Conservation (phyloP, 1,140 invertebrate genomes). For the Plectrocnemia conspersa region DNA sequence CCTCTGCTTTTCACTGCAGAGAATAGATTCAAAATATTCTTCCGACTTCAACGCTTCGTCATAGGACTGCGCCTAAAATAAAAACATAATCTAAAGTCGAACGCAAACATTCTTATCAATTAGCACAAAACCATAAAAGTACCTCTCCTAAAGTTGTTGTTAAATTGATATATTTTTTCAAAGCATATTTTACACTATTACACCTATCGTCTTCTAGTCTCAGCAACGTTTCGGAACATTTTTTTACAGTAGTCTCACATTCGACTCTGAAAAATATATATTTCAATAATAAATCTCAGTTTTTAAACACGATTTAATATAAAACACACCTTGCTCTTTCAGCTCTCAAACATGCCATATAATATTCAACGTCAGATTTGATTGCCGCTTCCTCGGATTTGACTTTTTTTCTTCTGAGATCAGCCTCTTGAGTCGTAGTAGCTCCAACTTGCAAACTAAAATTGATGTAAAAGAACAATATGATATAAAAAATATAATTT, state of each 20-base stretch:
- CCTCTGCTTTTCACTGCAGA: conserved; percentile 59
- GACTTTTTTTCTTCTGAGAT: conserved; percentile 81
- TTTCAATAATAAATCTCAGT: conserved; percentile 2
- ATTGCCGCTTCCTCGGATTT: conserved; percentile 87
- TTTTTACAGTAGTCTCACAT: conserved; percentile 84
- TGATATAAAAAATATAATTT: conserved; percentile 50
- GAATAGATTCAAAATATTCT: conserved; percentile 16
- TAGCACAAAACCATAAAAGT: conserved; percentile 2
- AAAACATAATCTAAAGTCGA: conserved; percentile 1
- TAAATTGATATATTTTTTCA: conserved; percentile 22
- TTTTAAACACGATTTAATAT: not conserved
- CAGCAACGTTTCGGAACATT: conserved; percentile 73
- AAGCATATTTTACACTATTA: conserved; percentile 62
- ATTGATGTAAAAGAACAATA: conserved; percentile 32
- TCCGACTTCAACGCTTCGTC: conserved; percentile 25
- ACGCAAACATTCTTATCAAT: not conserved
- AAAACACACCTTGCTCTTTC: conserved; percentile 69
- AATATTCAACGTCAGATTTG: conserved; percentile 90
- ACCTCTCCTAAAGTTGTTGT: conserved; percentile 27
- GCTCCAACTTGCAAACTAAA: conserved; percentile 35
- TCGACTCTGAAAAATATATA: conserved; percentile 60
- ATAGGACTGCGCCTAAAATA: conserved; percentile 16
- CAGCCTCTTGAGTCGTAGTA: conserved; percentile 40
- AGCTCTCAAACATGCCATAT: conserved; percentile 81
- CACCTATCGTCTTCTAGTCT: conserved; percentile 86